Conservation (phyloP, 2,888 invertebrate species). For the Hirtodrosophila trivittata region DNA sequence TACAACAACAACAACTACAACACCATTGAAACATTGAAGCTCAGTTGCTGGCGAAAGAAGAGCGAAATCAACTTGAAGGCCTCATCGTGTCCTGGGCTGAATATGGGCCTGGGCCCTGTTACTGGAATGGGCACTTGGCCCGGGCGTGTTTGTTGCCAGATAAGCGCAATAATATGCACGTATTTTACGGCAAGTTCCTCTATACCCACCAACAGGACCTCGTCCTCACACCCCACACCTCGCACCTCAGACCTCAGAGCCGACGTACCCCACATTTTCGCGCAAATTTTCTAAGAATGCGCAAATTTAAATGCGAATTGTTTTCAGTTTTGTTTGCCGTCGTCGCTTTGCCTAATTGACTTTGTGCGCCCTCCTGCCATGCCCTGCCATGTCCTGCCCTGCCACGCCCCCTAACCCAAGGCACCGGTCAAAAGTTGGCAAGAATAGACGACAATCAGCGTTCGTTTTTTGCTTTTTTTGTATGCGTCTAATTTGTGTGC, state of each 20-base stretch:
- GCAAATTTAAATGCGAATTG: constrained; percentile 77
- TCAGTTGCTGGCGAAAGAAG: constrained; percentile 48
- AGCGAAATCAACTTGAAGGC: constrained; percentile 65
- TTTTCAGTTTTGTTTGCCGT: constrained; percentile 71
- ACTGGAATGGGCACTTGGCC: constrained; percentile 54
- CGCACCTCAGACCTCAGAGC: too few relatives aligned
- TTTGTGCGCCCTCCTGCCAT: constrained; percentile 46
- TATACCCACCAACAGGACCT: not conserved
- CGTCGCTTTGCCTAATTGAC: constrained; percentile 75
- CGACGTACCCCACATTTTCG: constrained; percentile 29
- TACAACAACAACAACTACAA: constrained; percentile 30
- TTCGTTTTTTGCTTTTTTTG: constrained; percentile 55
- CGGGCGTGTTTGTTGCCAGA: constrained; percentile 80
- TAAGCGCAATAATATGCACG: constrained; percentile 78
- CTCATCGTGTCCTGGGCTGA: constrained; percentile 24
- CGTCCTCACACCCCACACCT: constrained; percentile 4
- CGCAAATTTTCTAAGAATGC: constrained; percentile 64
- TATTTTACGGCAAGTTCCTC: constrained; percentile 64
- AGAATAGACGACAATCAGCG: constrained; percentile 76
- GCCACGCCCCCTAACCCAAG: constrained; percentile 7
- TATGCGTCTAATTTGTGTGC: constrained; percentile 73
- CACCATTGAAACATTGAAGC: constrained; percentile 43
- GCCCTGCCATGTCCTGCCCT: constrained; percentile 16
- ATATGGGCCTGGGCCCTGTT: not conserved
- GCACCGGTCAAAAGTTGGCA: constrained; percentile 50